Evolutionary conservation across 2,888 invertebrate genomes (phyloP).

Genomic region (Erannis defoliaria): DNA sequence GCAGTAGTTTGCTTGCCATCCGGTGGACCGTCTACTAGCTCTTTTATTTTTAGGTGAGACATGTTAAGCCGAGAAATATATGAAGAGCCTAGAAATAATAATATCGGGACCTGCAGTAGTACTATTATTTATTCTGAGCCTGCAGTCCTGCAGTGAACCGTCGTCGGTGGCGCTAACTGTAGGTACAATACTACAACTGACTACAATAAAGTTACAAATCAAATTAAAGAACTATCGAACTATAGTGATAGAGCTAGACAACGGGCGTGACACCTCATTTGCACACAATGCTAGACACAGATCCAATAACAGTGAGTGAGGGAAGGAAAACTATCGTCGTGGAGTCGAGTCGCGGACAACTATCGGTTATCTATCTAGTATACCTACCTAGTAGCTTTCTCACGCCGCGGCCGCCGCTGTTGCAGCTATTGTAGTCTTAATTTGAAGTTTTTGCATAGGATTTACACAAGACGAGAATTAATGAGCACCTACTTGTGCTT

Average conservation of each 20-base stretch:
- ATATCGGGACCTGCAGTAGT: no score
- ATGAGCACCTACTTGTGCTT: background rate
- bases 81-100: no score
- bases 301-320: conserved; percentile 6
- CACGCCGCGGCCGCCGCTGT: conserved; percentile 26
- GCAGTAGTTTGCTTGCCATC: no score
- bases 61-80: no score
- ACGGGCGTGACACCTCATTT: conserved; percentile 46
- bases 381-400: conserved; percentile 38
- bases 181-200: background rate
- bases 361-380: conserved; percentile 27
- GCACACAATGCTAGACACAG: conserved; percentile 53
- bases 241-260: conserved; percentile 4
- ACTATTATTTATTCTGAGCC: no score
- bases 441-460: conserved; percentile 13
- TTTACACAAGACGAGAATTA: background rate
- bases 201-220: background rate
- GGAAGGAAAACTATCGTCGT: conserved; percentile 43
- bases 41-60: no score
- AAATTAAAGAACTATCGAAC: conserved; percentile 18
- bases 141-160: no score
- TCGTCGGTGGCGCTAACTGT: no score
- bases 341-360: conserved; percentile 6
- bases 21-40: no score
- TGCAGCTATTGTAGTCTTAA: conserved; percentile 13